Percentiles rank a stretch among this genome's conserved stretches.
These are phyloP conservation scores for Coreius guichenoti DNA, from an alignment of 2,797 vertebrate species.

Conservation along the genomic window DNA sequence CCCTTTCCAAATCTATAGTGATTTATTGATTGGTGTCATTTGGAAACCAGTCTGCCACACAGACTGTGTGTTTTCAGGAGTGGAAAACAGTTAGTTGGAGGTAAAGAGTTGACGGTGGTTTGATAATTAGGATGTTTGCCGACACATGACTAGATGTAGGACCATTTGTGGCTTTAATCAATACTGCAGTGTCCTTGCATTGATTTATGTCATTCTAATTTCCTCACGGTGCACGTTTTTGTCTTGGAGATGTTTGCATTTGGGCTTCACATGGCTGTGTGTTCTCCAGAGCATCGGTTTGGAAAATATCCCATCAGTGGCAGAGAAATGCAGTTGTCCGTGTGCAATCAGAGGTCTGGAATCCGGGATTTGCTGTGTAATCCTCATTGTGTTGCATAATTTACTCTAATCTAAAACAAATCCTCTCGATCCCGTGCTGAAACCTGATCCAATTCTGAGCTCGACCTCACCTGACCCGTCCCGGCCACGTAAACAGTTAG, in stretches of 20 bases:
- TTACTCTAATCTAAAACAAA: slow-evolving; percentile 31
- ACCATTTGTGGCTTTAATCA: slow-evolving; percentile 9
- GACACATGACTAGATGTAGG: slow-evolving; percentile 1
- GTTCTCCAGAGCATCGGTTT: not conserved
- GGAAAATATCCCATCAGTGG: slow-evolving; percentile 2
- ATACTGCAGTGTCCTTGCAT: not conserved
- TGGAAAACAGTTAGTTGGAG: not conserved
- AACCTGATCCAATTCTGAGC: not conserved
- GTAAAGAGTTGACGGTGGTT: slow-evolving; percentile 1
- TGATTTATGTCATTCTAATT: slow-evolving; percentile 25
- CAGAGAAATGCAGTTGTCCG: slow-evolving; percentile 1
- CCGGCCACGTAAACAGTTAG: not conserved
- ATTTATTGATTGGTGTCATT: slow-evolving; percentile 23
- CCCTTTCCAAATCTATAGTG: not conserved
- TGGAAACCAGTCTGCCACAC: not conserved
- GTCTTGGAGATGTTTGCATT: slow-evolving; percentile 6
- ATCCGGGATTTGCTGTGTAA: slow-evolving; percentile 12
- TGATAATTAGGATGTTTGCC: slow-evolving; percentile 30
- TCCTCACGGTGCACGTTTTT: not conserved
- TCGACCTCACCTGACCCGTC: not conserved
- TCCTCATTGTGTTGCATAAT: slow-evolving; percentile 40
- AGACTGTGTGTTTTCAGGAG: not conserved
- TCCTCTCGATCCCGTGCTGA: not conserved
- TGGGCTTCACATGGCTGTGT: not conserved
- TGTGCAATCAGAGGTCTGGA: not conserved